phyloP scores from a whole-genome alignment of 2,113 vertebrate genomes.

The cattle (Bos taurus) region DNA sequence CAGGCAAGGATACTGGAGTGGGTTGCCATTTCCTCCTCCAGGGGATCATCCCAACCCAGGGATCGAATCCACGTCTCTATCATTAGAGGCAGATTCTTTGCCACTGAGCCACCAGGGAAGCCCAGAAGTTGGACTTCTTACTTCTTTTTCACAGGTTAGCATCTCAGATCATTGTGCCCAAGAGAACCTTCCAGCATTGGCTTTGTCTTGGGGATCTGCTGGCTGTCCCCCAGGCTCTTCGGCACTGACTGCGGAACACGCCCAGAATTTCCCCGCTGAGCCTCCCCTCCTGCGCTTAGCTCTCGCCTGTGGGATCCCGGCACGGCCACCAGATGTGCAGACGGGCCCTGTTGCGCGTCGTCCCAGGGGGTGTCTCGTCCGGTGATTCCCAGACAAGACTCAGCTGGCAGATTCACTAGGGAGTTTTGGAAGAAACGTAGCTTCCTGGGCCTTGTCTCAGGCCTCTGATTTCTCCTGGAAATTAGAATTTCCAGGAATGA shows the following conservation, averaged over 20 bases:
- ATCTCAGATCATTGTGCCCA: not conserved
- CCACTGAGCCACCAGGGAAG: not conserved
- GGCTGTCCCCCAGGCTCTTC: not conserved
- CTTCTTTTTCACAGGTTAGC: not conserved
- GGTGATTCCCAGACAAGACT: not conserved
- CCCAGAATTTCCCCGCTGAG: slow-evolving; percentile 25
- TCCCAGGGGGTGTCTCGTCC: not conserved
- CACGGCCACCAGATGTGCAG: not conserved
- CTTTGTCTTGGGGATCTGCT: not conserved
- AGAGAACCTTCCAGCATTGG: not conserved
- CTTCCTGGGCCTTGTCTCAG: not conserved
- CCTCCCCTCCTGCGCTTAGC: not conserved
- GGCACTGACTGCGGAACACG: not conserved
- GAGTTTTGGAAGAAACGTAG: not conserved
- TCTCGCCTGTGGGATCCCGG: not conserved
- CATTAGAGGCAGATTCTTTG: not conserved
- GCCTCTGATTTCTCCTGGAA: not conserved
- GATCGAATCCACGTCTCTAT: not conserved
- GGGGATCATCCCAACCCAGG: not conserved
- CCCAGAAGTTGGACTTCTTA: not conserved
- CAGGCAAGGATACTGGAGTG: not conserved
- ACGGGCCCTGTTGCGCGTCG: not conserved
- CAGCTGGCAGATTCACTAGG: not conserved
- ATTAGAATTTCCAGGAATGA: not conserved
- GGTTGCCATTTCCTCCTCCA: not conserved